Base-by-base conservation (phyloP, 2,888 invertebrate genomes). In the Priocnemis perturbator region DNA sequence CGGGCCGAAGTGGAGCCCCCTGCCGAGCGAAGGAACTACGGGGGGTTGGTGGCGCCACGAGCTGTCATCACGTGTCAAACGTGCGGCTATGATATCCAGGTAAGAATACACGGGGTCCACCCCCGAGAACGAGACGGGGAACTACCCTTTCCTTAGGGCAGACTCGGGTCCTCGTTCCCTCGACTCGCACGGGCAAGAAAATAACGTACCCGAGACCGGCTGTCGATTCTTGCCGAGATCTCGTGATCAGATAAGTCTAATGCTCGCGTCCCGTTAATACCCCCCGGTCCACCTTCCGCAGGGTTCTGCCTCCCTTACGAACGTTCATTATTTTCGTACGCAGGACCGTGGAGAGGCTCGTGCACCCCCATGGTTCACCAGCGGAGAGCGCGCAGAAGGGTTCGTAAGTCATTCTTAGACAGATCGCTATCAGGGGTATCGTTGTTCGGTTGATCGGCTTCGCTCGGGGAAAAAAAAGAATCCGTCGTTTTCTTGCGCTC, bases 41-140 rank as follows among this genome's bases (percentile, higher is more conserved):
- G 88, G 89, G 88, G 88, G 88, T 85, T 81, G 83, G 85, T 86
- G 89, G 88, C 89, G 89, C 89, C 89, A 88, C 79, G 85, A 85
- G 87, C 88, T 88, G 88, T 89, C 89, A 88, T 88, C 89, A 87
- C 87, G 87, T 87, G 87, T 86, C 86, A 82, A 79, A 81, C 63
- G 74, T 69, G 76, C 60, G 71, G 78, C 78, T 79, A 82, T 81
- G 78, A 82, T 83, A 83, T 77, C 77, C 84, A 83, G 83, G 83
- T 82, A 83, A 73, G 77, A 44, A 53, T 44, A 55, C 63, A 37
- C 55, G n/a, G 44, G 50, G 59, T 37, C 62, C 50, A 62, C 50
- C 69, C 67, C 56, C 30, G 48, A 30, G 56, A 23, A 23, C 19
- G 44, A 14, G n/a, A 61, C 37, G 20, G 62, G 19, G 62, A 44